Evolutionary conservation across 2,113 vertebrate genomes (phyloP), one percentile per base, ranked within the genome.

Genomic region (Eudorcas thomsonii): DNA sequence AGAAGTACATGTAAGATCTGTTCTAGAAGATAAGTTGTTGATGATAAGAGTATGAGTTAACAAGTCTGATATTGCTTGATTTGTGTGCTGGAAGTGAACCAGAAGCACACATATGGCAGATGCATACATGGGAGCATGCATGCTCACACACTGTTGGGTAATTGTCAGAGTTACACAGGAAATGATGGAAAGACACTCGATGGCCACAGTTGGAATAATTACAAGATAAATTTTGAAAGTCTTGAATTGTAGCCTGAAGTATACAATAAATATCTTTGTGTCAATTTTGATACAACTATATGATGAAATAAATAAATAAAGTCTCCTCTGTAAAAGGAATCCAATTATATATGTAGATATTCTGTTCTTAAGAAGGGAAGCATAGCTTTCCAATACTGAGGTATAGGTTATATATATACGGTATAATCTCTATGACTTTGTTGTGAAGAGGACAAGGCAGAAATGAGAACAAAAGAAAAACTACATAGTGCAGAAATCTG

Each of bases 121-220:
- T 55, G 45, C 9, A 45, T 10, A 21, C 55, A 62, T 19, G 60
- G 5, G 3, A 21, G 33, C 30, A n/a, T 4, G 1, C 19, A 21
- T 2, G 3, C 21, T 57, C 23, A 23, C 21, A 39, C 14, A 28
- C 12, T 85, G 25, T 6, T 0, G 2, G 2, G 81, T 14, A 43
- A 28, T 3, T 84, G 54, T 57, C 54, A 28, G 4, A 39, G 52
- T 36, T 10, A 28, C 36, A 30, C 36, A 30, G 36, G 25, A 28
- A 26, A 8, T 5, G 9, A 57, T 14, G 23, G 19, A 84, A 16
- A 54, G 4, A 28, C 0, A 6, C 54, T 9, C 21, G 19, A 3
- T 19, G 54, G 39, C 55, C 39, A 90, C n/a, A 26, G 30, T 8
- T 48, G 33, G 30, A n/a, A n/a, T 14, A 26, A 50, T 59, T 26